Evolutionary conservation across 2,888 invertebrate species (phyloP), one percentile per base, ranked within the genome.

Genomic region (Mesochorus sp.): DNA sequence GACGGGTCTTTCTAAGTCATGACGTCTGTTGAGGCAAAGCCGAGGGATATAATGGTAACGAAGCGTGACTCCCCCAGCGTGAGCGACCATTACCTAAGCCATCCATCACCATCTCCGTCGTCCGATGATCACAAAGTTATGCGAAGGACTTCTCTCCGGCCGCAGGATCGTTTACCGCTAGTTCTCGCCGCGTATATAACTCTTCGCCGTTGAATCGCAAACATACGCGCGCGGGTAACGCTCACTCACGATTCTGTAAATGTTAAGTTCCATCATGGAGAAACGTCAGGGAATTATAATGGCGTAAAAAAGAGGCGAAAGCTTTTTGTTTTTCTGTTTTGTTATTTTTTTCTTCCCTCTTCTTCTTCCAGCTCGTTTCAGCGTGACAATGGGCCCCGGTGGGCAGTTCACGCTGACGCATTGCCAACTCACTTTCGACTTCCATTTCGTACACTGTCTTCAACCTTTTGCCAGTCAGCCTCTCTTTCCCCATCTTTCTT

Each of bases 91-190:
- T 75, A 28, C 57, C 59, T 70, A 79, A 80, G 83, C 67, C 84
- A 87, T 87, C 85, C 84, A 87, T 88, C 86, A 85, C 82, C 76
- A 83, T 83, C 57, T 37, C n/a, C n/a, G n/a, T 51, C 53, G n/a
- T 59, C 82, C 81, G 71, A 84, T 81, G 84, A 86, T 86, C 85
- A 71, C 83, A 80, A 83, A 86, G 85, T 83, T 85, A 86, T 85
- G 87, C 84, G 84, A 87, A 85, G 86, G 87, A 85, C 85, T 82
- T 79, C 67, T 42, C 6, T 21, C 17, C 12, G 39, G 31, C 31
- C 49, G 55, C 62, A 42, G 42, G 42, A 53, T 37, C 62, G 12
- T 59, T 66, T 71, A 53, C 64, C 59, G 59, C 49, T 68, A 51
- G 55, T 62, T 39, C 57, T 34, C 31, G 31, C 2, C 47, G 26